A percentile compares a stretch with the other conserved stretches of the same genome.
Conservation (phyloP, 2,113 vertebrate species). For the Ancistrus triradiatus region DNA sequence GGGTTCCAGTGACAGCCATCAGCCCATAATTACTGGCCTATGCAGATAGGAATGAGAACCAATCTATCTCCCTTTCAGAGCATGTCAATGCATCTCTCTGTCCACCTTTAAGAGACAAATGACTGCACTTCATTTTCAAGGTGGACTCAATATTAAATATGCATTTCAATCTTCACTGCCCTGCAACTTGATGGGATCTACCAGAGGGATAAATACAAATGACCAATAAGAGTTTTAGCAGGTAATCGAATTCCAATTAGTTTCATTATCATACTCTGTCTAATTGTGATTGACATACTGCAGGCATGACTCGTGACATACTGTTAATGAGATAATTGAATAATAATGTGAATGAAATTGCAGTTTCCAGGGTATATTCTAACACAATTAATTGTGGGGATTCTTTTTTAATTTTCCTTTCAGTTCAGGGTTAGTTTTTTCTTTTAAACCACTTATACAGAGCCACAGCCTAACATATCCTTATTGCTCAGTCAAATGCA, state of each 20-base stretch:
- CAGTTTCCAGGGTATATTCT: too few relatives aligned
- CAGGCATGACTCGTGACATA: too few relatives aligned
- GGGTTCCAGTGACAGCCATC: slow-evolving; percentile 17
- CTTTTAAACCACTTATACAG: slow-evolving; percentile 63
- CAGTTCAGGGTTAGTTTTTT: too few relatives aligned
- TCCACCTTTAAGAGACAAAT: slow-evolving; percentile 60
- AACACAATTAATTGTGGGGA: too few relatives aligned
- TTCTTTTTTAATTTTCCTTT: too few relatives aligned
- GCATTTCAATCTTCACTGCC: slow-evolving; percentile 50
- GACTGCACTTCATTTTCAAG: slow-evolving; percentile 54
- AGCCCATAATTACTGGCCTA: slow-evolving; percentile 31
- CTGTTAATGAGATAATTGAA: too few relatives aligned
- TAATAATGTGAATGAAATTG: too few relatives aligned
- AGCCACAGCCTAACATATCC: slow-evolving; percentile 55
- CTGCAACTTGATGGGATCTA: slow-evolving; percentile 45
- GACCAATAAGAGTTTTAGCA: slow-evolving; percentile 30
- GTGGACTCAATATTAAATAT: slow-evolving; percentile 47
- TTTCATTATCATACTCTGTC: too few relatives aligned
- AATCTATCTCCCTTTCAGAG: slow-evolving; percentile 34
- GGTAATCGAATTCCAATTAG: not conserved
- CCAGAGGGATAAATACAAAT: slow-evolving; percentile 45
- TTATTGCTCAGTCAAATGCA: slow-evolving; percentile 64
- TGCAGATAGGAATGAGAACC: slow-evolving; percentile 20
- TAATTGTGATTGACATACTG: too few relatives aligned
- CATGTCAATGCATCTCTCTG: slow-evolving; percentile 55